Conservation (phyloP, 2,113 vertebrate species). For the Gavialis gangeticus region DNA sequence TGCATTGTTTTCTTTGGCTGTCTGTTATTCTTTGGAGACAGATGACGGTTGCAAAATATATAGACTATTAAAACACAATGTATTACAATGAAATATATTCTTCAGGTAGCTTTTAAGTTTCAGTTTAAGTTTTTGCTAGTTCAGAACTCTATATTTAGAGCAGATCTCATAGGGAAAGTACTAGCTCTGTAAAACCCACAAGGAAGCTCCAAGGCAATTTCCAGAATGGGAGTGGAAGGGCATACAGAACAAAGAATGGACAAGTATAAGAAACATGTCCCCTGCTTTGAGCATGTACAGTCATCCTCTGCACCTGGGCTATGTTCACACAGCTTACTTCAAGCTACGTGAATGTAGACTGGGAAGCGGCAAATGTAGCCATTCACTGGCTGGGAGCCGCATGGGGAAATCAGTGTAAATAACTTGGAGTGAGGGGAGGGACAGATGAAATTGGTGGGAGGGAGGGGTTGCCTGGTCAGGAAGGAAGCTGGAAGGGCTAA, state of each 20-base stretch:
- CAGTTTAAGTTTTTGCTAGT: neutral
- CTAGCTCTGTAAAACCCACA: neutral
- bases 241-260: neutral
- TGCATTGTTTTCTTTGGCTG: neutral
- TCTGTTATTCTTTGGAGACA: neutral
- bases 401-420: too few relatives aligned
- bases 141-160: neutral
- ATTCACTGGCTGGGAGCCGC: too few relatives aligned
- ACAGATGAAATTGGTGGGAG: too few relatives aligned
- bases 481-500: too few relatives aligned
- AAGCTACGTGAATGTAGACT: too few relatives aligned
- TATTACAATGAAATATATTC: neutral
- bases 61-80: neutral
- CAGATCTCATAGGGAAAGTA: neutral
- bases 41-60: neutral
- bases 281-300: too few relatives aligned
- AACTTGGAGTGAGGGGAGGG: too few relatives aligned
- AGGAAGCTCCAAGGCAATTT: neutral
- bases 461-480: too few relatives aligned
- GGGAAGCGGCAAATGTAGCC: too few relatives aligned
- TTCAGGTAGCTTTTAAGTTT: neutral
- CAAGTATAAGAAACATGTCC: neutral
- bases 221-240: neutral
- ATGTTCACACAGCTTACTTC: too few relatives aligned
- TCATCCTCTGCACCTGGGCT: too few relatives aligned